A percentile compares a stretch with the other conserved stretches of the same genome.
phyloP scores from a whole-genome alignment of 2,797 vertebrate species.

The Threskiornis aethiopicus region DNA sequence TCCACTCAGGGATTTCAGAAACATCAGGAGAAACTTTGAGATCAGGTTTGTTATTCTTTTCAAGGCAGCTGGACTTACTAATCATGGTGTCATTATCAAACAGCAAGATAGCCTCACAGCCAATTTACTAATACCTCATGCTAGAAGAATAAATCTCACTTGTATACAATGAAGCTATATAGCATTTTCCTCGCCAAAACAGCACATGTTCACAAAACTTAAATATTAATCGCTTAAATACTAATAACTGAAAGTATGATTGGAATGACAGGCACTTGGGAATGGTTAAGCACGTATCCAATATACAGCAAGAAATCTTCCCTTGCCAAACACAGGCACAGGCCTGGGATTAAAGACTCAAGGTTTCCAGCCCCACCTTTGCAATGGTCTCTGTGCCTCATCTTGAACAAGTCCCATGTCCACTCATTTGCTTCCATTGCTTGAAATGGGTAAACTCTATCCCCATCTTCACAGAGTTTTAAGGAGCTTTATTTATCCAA shows the following conservation, averaged over 20 bases:
- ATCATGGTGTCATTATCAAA: background rate
- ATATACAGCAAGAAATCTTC: background rate
- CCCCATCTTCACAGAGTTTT: background rate
- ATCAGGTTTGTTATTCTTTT: background rate
- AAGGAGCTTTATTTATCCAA: background rate
- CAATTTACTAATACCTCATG: background rate
- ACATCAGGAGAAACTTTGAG: background rate
- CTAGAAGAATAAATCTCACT: background rate
- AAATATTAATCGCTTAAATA: background rate
- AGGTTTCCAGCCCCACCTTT: background rate
- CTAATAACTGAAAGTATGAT: background rate
- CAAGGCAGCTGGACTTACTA: background rate
- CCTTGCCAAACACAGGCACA: background rate
- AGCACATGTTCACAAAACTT: background rate
- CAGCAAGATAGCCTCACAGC: background rate
- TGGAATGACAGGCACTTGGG: background rate
- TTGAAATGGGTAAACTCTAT: background rate
- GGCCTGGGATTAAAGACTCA: background rate
- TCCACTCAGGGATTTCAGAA: background rate
- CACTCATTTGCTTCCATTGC: background rate
- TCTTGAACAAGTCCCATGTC: background rate
- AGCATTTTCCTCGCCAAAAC: background rate
- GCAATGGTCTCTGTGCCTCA: background rate
- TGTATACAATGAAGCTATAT: background rate
- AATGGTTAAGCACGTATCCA: background rate